A percentile compares a stretch with the other conserved stretches of the same genome.
phyloP scores from a whole-genome alignment of 2,113 vertebrate species.

The Triplophysa siluroides region DNA sequence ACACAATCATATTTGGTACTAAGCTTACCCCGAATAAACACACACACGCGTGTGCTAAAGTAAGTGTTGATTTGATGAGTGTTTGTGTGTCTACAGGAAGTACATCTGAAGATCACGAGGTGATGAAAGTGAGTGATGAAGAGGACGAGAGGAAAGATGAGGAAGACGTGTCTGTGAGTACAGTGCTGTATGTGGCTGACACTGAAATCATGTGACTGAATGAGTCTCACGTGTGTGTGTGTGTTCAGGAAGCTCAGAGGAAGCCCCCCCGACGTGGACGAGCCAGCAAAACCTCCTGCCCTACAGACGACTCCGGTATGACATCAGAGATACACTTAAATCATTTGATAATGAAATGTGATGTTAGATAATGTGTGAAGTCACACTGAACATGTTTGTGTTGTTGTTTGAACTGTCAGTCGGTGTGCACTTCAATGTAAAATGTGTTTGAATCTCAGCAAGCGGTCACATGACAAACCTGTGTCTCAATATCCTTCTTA shows the following conservation, averaged over 20 bases:
- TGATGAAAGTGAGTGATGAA: slow-evolving; percentile 3
- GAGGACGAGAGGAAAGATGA: neutral
- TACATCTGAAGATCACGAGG: slow-evolving; percentile 54
- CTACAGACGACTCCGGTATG: slow-evolving; percentile 79
- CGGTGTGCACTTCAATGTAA: too few species aligned
- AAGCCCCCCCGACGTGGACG: slow-evolving; percentile 67
- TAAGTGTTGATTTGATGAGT: neutral
- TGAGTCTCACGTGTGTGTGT: neutral
- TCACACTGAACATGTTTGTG: too few species aligned
- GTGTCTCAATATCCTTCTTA: too few species aligned
- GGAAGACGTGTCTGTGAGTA: slow-evolving; percentile 21
- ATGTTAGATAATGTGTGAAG: too few species aligned
- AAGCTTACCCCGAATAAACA: neutral
- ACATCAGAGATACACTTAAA: too few species aligned
- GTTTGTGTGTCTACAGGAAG: slow-evolving; percentile 41
- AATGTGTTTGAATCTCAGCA: too few species aligned
- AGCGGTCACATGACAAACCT: too few species aligned
- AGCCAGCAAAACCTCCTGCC: slow-evolving; percentile 58
- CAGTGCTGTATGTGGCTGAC: neutral
- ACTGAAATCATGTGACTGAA: neutral
- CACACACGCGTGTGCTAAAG: neutral
- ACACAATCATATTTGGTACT: too few species aligned
- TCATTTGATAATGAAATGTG: too few species aligned
- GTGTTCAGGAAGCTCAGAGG: slow-evolving; percentile 59
- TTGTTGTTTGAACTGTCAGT: too few species aligned